Conservation (phyloP, 1,140 invertebrate species). For the Sarcophaga peregrina region DNA sequence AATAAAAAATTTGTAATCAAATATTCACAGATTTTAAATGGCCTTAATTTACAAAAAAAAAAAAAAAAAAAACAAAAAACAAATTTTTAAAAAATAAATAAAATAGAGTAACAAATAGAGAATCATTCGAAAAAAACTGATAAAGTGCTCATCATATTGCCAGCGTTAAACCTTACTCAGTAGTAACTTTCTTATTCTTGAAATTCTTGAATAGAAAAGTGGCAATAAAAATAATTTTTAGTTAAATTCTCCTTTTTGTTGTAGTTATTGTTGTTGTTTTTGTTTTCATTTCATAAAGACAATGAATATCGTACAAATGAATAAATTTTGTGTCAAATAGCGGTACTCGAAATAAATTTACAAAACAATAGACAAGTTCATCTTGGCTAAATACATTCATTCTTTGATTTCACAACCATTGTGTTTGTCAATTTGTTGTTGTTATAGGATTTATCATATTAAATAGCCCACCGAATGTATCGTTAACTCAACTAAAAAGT, state of each 20-base stretch:
- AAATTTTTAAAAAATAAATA: too few relatives aligned
- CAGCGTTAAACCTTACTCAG: background rate
- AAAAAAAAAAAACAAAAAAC: background rate
- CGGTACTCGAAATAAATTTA: conserved; percentile 15
- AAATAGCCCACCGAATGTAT: background rate
- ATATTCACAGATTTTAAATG: background rate
- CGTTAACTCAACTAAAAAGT: background rate
- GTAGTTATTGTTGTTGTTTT: too few relatives aligned
- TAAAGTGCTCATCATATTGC: too few relatives aligned
- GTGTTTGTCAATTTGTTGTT: too few relatives aligned
- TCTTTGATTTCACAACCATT: too few relatives aligned
- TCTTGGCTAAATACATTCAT: too few relatives aligned
- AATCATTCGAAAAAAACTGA: background rate
- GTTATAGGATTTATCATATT: too few relatives aligned
- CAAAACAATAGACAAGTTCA: background rate
- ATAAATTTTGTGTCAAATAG: conserved; percentile 3
- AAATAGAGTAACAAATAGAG: background rate
- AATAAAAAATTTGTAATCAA: background rate
- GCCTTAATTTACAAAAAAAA: background rate
- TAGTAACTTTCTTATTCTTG: background rate
- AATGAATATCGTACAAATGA: too few relatives aligned
- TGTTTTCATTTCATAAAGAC: too few relatives aligned
- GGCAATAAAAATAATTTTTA: background rate
- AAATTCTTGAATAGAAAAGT: background rate
- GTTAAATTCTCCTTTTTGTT: background rate